phyloP scores from a whole-genome alignment of 2,797 vertebrate species.

The Cossypha heuglini region DNA sequence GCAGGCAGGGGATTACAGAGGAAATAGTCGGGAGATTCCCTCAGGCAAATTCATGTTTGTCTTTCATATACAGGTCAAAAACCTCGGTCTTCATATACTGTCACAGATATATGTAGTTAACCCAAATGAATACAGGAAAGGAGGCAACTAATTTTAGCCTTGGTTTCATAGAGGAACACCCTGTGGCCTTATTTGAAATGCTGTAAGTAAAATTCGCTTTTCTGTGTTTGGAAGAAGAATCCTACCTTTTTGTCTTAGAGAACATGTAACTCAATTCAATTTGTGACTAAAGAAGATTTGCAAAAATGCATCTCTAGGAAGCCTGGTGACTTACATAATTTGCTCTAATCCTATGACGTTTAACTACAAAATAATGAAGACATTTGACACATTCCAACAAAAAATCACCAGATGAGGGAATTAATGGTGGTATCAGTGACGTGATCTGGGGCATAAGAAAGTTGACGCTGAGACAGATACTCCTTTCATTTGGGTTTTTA shows the following conservation, averaged over 20 bases:
- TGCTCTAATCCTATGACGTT: background rate
- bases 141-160: background rate
- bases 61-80: background rate
- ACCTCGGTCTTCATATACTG: background rate
- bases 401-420: background rate
- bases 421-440: background rate
- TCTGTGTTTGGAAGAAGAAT: background rate
- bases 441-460: background rate
- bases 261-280: background rate
- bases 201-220: background rate
- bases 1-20: background rate
- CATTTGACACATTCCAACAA: background rate
- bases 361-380: background rate
- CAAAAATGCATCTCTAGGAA: background rate
- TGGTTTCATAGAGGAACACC: background rate
- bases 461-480: background rate
- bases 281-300: background rate
- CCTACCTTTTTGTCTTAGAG: background rate
- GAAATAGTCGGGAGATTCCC: background rate
- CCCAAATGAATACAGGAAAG: background rate
- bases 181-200: background rate
- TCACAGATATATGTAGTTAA: background rate
- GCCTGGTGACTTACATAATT: fast-evolving
- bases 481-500: background rate
- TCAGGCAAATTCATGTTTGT: background rate